These are phyloP conservation scores for Ectropis grisescens DNA, from an alignment of 1,140 invertebrate genomes.

Conservation along the genomic window DNA sequence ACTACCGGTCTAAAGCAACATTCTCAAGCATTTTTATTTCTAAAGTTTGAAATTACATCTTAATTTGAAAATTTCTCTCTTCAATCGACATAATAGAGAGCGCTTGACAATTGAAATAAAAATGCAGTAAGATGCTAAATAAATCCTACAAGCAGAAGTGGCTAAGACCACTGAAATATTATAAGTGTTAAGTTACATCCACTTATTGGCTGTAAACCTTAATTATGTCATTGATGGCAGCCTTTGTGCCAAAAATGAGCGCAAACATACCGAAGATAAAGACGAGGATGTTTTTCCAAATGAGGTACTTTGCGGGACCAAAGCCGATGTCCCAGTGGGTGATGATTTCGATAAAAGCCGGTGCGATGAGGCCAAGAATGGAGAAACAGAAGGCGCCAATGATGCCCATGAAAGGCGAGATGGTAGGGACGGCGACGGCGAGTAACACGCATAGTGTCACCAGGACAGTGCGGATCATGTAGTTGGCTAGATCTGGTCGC, in stretches of 20 bases:
- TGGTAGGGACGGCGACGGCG: constrained; percentile 88
- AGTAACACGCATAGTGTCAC: constrained; percentile 79
- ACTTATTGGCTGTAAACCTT: constrained; percentile 10
- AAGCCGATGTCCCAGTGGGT: constrained; percentile 84
- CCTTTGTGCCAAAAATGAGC: constrained; percentile 84
- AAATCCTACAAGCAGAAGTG: too few relatives aligned
- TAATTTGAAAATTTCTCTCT: too few relatives aligned
- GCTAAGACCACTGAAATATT: too few relatives aligned
- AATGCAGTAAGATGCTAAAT: too few relatives aligned
- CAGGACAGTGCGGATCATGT: constrained; percentile 78
- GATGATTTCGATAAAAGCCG: constrained; percentile 89
- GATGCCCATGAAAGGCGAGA: constrained; percentile 91
- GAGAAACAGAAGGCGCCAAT: constrained; percentile 96
- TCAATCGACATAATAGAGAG: too few relatives aligned
- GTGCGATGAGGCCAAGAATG: constrained; percentile 91
- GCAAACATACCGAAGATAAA: constrained; percentile 80
- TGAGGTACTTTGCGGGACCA: constrained; percentile 77
- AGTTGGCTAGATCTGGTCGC: constrained; percentile 80
- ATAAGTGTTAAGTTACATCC: too few relatives aligned
- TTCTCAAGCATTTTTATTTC: too few relatives aligned
- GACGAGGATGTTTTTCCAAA: constrained; percentile 84
- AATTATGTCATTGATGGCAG: constrained; percentile 79
- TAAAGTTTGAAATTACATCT: too few relatives aligned
- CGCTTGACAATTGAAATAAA: too few relatives aligned
- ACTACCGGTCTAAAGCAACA: too few relatives aligned